These are phyloP conservation scores for Meandrusa payeni DNA, from an alignment of 2,888 invertebrate genomes.

Conservation along the genomic window DNA sequence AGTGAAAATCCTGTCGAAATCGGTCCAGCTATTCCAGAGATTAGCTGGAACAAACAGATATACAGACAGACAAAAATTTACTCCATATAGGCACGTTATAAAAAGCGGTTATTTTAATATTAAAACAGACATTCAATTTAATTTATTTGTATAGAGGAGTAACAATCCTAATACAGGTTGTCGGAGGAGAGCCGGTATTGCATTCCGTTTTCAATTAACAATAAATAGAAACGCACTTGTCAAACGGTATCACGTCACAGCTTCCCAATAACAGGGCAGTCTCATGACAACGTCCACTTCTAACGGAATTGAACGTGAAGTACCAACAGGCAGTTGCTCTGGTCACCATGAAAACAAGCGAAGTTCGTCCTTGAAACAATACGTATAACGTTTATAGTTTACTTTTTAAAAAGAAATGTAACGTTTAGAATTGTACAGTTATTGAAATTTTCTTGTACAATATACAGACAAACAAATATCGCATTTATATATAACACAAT, in stretches of 20 bases:
- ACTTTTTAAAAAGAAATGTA: background rate
- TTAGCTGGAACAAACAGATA: too few relatives aligned
- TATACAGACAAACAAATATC: background rate
- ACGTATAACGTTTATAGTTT: background rate
- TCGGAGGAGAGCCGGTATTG: constrained; percentile 7
- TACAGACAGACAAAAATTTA: too few relatives aligned
- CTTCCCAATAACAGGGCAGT: constrained; percentile 3
- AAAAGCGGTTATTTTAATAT: too few relatives aligned
- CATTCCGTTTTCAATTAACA: constrained; percentile 6
- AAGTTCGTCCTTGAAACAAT: background rate
- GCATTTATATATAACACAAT: background rate
- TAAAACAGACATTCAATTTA: too few relatives aligned
- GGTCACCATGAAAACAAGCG: too few relatives aligned
- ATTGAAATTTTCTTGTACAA: background rate
- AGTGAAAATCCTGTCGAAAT: too few relatives aligned
- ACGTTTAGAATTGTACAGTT: background rate
- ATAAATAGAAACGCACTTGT: constrained; percentile 11
- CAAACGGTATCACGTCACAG: constrained; percentile 13
- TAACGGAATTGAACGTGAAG: too few relatives aligned
- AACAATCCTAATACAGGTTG: too few relatives aligned
- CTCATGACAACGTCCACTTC: background rate
- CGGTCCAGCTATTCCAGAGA: too few relatives aligned
- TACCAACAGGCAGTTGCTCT: too few relatives aligned
- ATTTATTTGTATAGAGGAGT: too few relatives aligned
- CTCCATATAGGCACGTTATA: too few relatives aligned